Evolutionary conservation across 1,140 invertebrate species (phyloP).

Genomic region (Aphelinus certus): DNA sequence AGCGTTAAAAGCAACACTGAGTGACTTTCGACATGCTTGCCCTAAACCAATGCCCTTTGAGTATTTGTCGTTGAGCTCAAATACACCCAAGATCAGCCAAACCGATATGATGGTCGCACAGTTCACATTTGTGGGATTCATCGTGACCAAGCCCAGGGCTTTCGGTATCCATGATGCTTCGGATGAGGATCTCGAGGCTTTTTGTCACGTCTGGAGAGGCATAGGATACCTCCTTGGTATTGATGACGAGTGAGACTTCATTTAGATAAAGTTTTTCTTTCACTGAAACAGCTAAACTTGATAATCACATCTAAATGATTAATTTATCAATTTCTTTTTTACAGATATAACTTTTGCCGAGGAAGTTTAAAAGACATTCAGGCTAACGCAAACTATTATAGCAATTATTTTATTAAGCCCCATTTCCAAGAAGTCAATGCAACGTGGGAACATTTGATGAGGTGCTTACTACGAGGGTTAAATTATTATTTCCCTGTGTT

Average conservation of each 20-base stretch:
- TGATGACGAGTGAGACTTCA: constrained; percentile 72
- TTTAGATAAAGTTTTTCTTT: too few relatives aligned
- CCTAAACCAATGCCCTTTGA: constrained; percentile 42
- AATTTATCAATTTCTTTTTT: not conserved
- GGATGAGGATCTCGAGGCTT: constrained; percentile 74
- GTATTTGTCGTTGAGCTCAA: constrained; percentile 31
- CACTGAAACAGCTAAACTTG: too few relatives aligned
- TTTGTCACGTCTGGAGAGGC: constrained; percentile 82
- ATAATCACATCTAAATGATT: too few relatives aligned
- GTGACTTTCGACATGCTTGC: constrained; percentile 46
- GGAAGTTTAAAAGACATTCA: constrained; percentile 60
- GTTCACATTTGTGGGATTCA: constrained; percentile 82
- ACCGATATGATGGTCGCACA: constrained; percentile 82
- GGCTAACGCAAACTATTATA: constrained; percentile 55
- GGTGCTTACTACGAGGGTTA: constrained; percentile 56
- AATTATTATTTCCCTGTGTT: constrained; percentile 51
- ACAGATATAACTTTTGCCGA: constrained; percentile 69
- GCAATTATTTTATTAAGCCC: constrained; percentile 57
- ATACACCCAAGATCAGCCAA: constrained; percentile 64
- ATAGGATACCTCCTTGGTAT: constrained; percentile 83
- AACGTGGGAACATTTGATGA: constrained; percentile 64
- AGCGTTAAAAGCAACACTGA: constrained; percentile 38
- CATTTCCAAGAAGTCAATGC: constrained; percentile 53
- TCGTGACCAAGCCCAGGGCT: constrained; percentile 71
- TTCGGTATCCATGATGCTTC: constrained; percentile 70